Conservation (phyloP, 2,113 vertebrate genomes). For the Myrmophylax atrothorax region DNA sequence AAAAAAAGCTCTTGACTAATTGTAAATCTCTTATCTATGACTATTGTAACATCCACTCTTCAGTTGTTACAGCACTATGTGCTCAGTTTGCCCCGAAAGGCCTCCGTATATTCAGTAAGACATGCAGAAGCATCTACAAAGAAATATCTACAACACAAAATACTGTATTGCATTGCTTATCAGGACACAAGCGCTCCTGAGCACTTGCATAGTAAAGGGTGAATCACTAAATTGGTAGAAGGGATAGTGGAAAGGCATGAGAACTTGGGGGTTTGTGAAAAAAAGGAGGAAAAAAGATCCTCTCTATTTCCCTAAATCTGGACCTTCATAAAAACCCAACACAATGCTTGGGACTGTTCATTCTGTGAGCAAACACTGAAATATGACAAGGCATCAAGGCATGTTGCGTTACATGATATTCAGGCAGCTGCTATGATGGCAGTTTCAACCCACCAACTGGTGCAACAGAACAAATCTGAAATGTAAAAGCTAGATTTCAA, state of each 20-base stretch:
- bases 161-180: background rate
- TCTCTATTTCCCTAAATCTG: slow-evolving; percentile 12
- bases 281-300: slow-evolving; percentile 3
- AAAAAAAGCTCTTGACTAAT: background rate
- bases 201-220: background rate
- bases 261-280: background rate
- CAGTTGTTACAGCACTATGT: background rate
- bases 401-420: slow-evolving; percentile 42
- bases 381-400: slow-evolving; percentile 60
- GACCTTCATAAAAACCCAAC: background rate
- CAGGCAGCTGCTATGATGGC: slow-evolving; percentile 56
- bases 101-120: background rate
- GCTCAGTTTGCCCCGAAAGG: background rate
- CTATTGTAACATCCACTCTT: background rate
- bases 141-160: background rate
- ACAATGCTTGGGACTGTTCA: slow-evolving; percentile 48
- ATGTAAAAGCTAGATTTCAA: slow-evolving; percentile 65
- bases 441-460: slow-evolving; percentile 56
- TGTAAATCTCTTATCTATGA: background rate
- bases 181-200: background rate
- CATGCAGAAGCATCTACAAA: background rate
- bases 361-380: slow-evolving; percentile 42
- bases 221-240: background rate
- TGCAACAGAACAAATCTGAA: slow-evolving; percentile 60
- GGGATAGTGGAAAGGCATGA: background rate